Evolutionary conservation across 1,140 invertebrate genomes (phyloP).

Genomic region (Teleopsis dalmanni): DNA sequence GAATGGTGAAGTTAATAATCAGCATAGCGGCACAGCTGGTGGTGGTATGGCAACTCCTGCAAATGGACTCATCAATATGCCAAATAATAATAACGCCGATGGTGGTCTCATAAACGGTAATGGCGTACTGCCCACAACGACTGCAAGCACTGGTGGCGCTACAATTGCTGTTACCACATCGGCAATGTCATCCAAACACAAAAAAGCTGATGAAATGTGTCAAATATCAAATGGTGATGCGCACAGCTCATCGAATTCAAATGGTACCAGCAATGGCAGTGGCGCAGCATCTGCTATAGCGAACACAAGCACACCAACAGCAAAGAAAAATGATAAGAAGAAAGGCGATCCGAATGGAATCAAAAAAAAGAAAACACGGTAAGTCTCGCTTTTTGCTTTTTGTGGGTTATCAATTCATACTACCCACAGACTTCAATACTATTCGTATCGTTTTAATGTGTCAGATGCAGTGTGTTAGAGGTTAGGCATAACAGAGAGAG

Average conservation of each 20-base stretch:
- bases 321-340: constrained; percentile 70
- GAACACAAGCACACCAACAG: constrained; percentile 16
- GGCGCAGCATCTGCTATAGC: constrained; percentile 5
- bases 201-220: constrained; percentile 34
- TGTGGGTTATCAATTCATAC: background rate
- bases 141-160: background rate
- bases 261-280: constrained; percentile 7
- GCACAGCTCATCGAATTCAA: background rate
- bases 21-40: too few relatives aligned
- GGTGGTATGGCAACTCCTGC: too few relatives aligned
- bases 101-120: constrained; percentile 1
- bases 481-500: too few relatives aligned
- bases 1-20: constrained; percentile 11
- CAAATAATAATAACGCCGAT: constrained; percentile 8
- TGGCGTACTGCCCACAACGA: background rate
- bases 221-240: constrained; percentile 20
- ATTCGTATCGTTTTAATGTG: background rate
- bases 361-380: constrained; percentile 93
- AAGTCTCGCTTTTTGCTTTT: constrained; percentile 23
- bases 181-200: constrained; percentile 20
- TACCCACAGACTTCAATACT: background rate
- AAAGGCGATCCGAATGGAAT: constrained; percentile 79
- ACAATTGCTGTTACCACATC: background rate
- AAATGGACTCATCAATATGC: constrained; percentile 23
- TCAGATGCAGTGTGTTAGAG: too few relatives aligned